phyloP scores from a whole-genome alignment of 2,797 vertebrate genomes.

The Australoheros facetus region DNA sequence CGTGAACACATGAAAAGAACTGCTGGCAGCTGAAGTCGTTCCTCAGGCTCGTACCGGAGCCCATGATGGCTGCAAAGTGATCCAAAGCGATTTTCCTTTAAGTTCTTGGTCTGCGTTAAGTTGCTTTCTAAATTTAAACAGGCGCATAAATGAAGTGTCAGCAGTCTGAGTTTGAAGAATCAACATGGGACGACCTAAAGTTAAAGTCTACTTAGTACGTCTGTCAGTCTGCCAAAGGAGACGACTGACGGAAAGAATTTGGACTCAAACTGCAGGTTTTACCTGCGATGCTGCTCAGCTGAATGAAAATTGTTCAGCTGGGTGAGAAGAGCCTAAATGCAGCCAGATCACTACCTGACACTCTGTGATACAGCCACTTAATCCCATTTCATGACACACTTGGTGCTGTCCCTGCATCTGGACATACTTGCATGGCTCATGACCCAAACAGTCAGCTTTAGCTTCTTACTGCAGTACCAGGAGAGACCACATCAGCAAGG shows the following conservation, averaged over 20 bases:
- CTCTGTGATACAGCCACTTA: not conserved
- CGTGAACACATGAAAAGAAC: not conserved
- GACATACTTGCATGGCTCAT: not conserved
- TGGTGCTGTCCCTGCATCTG: not conserved
- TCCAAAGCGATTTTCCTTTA: not conserved
- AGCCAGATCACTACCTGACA: not conserved
- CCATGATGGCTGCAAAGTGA: rapidly evolving
- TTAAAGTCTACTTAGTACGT: not conserved
- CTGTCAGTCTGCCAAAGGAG: not conserved
- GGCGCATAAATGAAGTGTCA: not conserved
- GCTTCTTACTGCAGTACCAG: rapidly evolving
- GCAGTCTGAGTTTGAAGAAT: not conserved
- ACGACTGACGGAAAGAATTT: not conserved
- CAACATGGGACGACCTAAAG: not conserved
- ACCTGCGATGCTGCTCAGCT: not conserved
- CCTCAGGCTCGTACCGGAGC: rapidly evolving
- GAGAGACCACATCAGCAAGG: no score
- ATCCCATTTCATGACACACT: not conserved
- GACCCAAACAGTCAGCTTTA: not conserved
- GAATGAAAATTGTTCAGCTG: not conserved
- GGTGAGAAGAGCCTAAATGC: not conserved
- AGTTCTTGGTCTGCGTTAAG: not conserved
- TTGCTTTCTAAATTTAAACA: not conserved
- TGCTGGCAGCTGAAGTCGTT: not conserved
- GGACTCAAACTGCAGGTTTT: not conserved